phyloP scores from a whole-genome alignment of 2,888 invertebrate species.

The Nemotelus pantherinus region DNA sequence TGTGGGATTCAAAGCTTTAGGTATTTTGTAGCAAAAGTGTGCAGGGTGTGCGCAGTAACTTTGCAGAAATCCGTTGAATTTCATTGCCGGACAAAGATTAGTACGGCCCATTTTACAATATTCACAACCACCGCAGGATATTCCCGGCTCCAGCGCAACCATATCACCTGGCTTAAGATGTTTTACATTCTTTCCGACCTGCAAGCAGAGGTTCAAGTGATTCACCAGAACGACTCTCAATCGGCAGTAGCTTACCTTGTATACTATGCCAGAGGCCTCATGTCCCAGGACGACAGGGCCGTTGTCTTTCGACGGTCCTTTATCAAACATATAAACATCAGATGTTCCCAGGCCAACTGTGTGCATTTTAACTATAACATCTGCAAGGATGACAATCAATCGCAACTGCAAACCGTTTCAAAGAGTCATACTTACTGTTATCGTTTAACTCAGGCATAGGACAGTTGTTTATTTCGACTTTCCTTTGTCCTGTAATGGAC shows the following conservation, averaged over 20 bases:
- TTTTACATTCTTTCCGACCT: conserved; percentile 71
- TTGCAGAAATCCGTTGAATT: conserved; percentile 57
- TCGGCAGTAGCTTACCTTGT: conserved; percentile 67
- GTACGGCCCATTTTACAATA: conserved; percentile 74
- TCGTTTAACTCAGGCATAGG: conserved; percentile 24
- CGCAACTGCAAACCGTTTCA: not conserved
- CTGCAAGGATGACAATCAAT: conserved; percentile 59
- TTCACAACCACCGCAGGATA: conserved; percentile 83
- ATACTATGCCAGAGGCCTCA: conserved; percentile 84
- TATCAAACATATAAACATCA: conserved; percentile 84
- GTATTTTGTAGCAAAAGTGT: conserved; percentile 59
- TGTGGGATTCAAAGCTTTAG: conserved; percentile 54
- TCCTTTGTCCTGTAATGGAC: not conserved
- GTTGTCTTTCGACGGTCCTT: conserved; percentile 51
- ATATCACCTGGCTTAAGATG: conserved; percentile 81
- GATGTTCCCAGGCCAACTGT: conserved; percentile 94
- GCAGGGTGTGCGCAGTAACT: conserved; percentile 58
- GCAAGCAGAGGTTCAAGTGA: conserved; percentile 22
- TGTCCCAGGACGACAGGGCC: conserved; percentile 79
- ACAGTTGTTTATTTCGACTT: conserved; percentile 33
- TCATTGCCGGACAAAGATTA: conserved; percentile 58
- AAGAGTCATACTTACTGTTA: not conserved
- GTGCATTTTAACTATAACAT: conserved; percentile 75
- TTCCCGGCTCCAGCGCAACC: conserved; percentile 92
- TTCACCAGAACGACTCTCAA: not conserved